Evolutionary conservation across 2,113 vertebrate genomes (phyloP), one percentile per base, ranked within the genome.

Genomic region (Alouatta palliata): DNA sequence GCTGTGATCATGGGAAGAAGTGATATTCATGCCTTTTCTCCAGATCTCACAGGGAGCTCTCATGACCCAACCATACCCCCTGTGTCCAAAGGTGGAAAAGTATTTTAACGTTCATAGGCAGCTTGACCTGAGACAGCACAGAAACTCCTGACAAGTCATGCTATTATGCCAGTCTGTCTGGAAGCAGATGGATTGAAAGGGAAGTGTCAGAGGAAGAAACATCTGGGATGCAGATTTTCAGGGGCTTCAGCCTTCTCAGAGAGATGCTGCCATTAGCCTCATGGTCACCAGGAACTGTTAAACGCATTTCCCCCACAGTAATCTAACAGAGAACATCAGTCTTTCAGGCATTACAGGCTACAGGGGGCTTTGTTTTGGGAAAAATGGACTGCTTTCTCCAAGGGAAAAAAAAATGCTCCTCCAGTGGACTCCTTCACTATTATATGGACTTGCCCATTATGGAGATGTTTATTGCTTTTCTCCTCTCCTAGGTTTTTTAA

Each of bases 401-500:
- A 68, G 91, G 45, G 12, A 85, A 93, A 49, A 16, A 85, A 93
- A 76, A 35, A n/a, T 58, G 70, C 52, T 76, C 35, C 70, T 94
- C 81, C 87, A 23, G 1, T 91, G 66, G 70, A 87, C 56, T 95
- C 58, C 93, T 54, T 77, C 52, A 54, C 64, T 43, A 61, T 90
- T 79, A 93, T 79, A 77, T 73, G 58, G 94, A 90, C 77, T 84
- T 76, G 81, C 58, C 76, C 27, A 17, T 92, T 81, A 84, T 0
- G 79, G 40, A 77, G 76, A 95, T 79, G 52, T 92, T 93, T 92
- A 85, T 68, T 71, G 37, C 83, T 89, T 87, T 40, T 30, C 21
- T 35, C 10, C 90, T 93, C 47, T 54, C 85, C 58, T n/a, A 30
- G 85, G 47, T 84, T 93, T 91, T 94, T 94, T 61, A 93, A 97